Base-by-base conservation (phyloP, 2,797 vertebrate genomes). In the Enteromius argenteus region DNA sequence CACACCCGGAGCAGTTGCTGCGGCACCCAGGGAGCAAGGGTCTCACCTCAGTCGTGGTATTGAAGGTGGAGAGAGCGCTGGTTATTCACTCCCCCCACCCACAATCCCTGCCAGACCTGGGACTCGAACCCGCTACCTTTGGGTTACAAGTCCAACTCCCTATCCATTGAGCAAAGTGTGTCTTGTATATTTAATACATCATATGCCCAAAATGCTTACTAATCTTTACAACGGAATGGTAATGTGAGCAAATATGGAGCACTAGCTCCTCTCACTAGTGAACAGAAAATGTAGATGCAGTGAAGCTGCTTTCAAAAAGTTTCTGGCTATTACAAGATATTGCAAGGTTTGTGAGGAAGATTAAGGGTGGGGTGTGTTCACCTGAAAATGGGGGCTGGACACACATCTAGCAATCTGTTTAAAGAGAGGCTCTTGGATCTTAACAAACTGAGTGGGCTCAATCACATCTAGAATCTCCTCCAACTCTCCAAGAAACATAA, bases 381-480 rank as follows among this genome's bases (percentile, higher is more conserved):
- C 98, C 97, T 99, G 98, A 95, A 99, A 99, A 92, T 99, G 98
- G 88, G 98, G 98, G 93, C 98, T 99, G 93, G 98, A 99, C 76
- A 99, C 98, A 88, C 98, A 99, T 96, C 97, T 98, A 93, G 98
- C 96, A 92, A 99, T 99, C 94, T 99, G 98, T 94, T 99, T 99
- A 95, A 99, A 99, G 91, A 99, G 97, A 0, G 96, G 98, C 92
- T 99, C 97, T 93, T 99, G 98, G 93, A 99, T 98, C 96, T 99
- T 99, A 86, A 99, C 96, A 88, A 99, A 99, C 85, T 99, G 98
- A 83, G 97, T 97, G 9, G 98, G 98, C 90, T 99, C 98, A 2
- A 99, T 99, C 90, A 99, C 98, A 91, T 99, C 98, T 93, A 99
- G 92, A 91, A 99, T 99, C 91, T 99, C 98, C 93, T 99, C 98